Conservation (phyloP, 2,888 invertebrate species). For the Ormyrus pomaceus region DNA sequence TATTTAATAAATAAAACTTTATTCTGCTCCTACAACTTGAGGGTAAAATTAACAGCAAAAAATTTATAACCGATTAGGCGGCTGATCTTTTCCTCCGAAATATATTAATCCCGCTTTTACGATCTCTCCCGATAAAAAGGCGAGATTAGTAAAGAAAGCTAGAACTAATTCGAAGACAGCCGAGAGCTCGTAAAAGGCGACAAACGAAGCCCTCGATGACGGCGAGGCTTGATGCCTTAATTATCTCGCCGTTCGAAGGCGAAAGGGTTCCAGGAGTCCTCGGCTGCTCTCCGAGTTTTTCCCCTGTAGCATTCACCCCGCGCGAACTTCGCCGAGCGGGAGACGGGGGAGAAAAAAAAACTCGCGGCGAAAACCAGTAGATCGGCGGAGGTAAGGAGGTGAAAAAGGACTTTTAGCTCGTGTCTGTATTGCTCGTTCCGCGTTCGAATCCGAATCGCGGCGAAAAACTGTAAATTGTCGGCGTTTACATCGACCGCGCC, state of each 20-base stretch:
- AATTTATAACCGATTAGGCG: too few relatives aligned
- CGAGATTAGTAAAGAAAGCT: too few relatives aligned
- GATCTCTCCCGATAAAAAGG: too few relatives aligned
- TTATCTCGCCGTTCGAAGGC: constrained; percentile 58
- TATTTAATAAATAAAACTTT: too few relatives aligned
- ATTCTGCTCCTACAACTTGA: too few relatives aligned
- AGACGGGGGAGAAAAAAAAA: not conserved
- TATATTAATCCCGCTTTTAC: too few relatives aligned
- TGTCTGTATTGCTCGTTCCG: not conserved
- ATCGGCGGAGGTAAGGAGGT: constrained; percentile 7
- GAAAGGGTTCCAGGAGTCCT: constrained; percentile 39
- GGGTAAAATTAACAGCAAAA: too few relatives aligned
- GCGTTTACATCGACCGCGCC: too few relatives aligned
- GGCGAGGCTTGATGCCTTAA: constrained; percentile 60
- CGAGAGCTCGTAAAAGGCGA: not conserved
- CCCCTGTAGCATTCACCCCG: constrained; percentile 15
- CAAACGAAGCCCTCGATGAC: constrained; percentile 35
- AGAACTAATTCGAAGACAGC: too few relatives aligned
- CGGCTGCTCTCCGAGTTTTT: constrained; percentile 32
- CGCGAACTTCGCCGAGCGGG: constrained; percentile 10
- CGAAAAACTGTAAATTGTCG: too few relatives aligned
- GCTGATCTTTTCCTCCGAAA: too few relatives aligned
- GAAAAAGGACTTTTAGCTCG: constrained; percentile 1
- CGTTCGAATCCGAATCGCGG: too few relatives aligned
- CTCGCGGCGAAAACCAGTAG: constrained; percentile 8